Evolutionary conservation across 2,113 vertebrate species (phyloP).

Genomic region (Nibea albiflora): DNA sequence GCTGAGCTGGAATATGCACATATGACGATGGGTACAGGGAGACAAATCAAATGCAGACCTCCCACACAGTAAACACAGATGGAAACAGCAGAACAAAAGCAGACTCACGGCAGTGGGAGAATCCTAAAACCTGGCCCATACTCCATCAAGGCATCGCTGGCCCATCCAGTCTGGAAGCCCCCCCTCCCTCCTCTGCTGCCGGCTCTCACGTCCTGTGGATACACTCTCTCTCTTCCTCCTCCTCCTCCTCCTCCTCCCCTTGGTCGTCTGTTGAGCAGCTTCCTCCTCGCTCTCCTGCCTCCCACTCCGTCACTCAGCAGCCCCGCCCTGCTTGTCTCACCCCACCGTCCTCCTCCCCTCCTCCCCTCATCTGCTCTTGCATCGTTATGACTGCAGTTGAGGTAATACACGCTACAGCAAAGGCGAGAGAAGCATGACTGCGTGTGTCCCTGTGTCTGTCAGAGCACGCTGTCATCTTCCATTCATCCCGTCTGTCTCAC

Average conservation of each 20-base stretch:
- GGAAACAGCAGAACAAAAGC: slow-evolving; percentile 49
- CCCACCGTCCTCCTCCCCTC: slow-evolving; percentile 45
- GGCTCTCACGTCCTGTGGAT: slow-evolving; percentile 63
- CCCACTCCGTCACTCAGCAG: slow-evolving; percentile 59
- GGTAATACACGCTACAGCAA: slow-evolving; percentile 39
- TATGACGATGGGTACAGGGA: not conserved
- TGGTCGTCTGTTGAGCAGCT: slow-evolving; percentile 57
- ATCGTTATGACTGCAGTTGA: slow-evolving; percentile 64
- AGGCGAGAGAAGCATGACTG: slow-evolving; percentile 26
- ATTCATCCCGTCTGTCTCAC: slow-evolving; percentile 27
- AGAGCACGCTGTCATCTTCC: slow-evolving; percentile 24
- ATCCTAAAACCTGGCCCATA: slow-evolving; percentile 90
- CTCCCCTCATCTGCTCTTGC: slow-evolving; percentile 38
- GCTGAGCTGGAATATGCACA: slow-evolving; percentile 43
- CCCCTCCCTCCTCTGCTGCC: slow-evolving; percentile 55
- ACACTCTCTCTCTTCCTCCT: slow-evolving; percentile 37
- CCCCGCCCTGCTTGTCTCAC: slow-evolving; percentile 73
- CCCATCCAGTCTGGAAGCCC: slow-evolving; percentile 80
- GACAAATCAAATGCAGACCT: slow-evolving; percentile 23
- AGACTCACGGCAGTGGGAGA: slow-evolving; percentile 88
- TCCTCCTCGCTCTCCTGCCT: slow-evolving; percentile 56
- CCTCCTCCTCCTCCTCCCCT: slow-evolving; percentile 22
- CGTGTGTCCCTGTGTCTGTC: slow-evolving; percentile 9
- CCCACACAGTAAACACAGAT: slow-evolving; percentile 12
- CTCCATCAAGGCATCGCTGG: slow-evolving; percentile 87